Conservation (phyloP, 2,888 invertebrate species). For the Mechanitis messenoides region DNA sequence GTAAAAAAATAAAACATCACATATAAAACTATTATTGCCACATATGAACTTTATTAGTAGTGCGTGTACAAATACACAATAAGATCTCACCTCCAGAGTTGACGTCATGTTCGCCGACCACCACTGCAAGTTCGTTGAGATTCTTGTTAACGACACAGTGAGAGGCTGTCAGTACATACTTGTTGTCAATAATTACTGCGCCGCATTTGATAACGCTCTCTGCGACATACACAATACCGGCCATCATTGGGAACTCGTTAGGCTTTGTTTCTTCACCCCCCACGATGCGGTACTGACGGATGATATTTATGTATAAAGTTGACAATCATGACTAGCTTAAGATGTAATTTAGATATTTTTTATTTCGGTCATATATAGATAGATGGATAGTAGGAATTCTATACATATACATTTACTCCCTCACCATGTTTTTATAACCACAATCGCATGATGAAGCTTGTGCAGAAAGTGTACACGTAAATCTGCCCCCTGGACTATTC, state of each 20-base stretch:
- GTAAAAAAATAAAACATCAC: constrained; percentile 31
- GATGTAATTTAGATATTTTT: neutral
- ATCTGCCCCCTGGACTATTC: constrained; percentile 64
- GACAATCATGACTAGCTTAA: no score
- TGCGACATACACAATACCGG: constrained; percentile 40
- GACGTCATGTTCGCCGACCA: constrained; percentile 70
- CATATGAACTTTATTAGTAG: neutral
- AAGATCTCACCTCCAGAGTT: constrained; percentile 42
- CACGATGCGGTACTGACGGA: constrained; percentile 58
- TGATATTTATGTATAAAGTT: no score
- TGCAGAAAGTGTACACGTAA: constrained; percentile 57
- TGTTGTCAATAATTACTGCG: constrained; percentile 63
- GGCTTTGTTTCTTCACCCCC: constrained; percentile 52
- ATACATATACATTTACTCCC: neutral
- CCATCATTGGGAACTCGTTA: constrained; percentile 62
- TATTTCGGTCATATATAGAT: neutral
- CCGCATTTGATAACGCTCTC: constrained; percentile 68
- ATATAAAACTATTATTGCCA: neutral
- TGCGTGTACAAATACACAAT: neutral
- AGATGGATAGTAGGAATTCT: neutral
- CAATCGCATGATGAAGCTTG: constrained; percentile 48
- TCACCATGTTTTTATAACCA: constrained; percentile 61
- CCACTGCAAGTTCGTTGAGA: constrained; percentile 35
- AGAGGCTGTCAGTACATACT: constrained; percentile 72
- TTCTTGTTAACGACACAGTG: constrained; percentile 70